Percentiles rank a stretch among this genome's conserved stretches.
These are phyloP conservation scores for Piscicola geometra DNA, from an alignment of 2,888 invertebrate genomes.

Conservation along the genomic window DNA sequence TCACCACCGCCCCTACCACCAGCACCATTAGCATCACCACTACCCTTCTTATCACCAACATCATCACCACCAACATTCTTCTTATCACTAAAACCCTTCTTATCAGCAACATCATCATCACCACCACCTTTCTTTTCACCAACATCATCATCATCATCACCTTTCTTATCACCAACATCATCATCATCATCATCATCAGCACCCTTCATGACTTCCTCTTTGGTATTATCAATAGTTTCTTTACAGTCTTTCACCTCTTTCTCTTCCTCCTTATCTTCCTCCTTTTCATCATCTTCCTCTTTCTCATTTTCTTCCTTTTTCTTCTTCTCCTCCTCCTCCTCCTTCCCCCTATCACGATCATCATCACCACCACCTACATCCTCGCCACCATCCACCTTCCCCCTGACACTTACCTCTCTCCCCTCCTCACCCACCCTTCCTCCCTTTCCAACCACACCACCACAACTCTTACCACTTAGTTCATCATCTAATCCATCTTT, in stretches of 20 bases:
- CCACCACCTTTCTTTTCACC: not conserved
- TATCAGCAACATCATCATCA: not conserved
- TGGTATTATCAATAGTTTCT: not conserved
- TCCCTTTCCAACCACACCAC: not conserved
- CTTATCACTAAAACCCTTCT: not conserved
- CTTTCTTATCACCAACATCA: not conserved
- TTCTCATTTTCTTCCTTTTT: not conserved
- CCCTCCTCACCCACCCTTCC: not conserved
- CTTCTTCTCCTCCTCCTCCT: not conserved
- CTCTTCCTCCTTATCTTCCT: not conserved
- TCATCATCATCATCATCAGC: not conserved
- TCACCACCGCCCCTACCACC: not conserved
- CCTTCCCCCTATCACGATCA: not conserved
- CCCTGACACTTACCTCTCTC: not conserved
- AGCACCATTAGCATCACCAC: slow-evolving; percentile 14
- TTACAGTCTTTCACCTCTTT: not conserved
- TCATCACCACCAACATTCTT: not conserved
- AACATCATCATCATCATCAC: not conserved
- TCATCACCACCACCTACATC: not conserved
- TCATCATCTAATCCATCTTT: not conserved
- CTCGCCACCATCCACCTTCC: not conserved
- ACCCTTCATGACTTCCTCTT: not conserved
- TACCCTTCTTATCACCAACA: not conserved
- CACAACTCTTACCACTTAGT: not conserved
- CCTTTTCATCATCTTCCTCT: not conserved